Base-by-base conservation (phyloP, 2,113 vertebrate species). In the Trematocara macrostoma region DNA sequence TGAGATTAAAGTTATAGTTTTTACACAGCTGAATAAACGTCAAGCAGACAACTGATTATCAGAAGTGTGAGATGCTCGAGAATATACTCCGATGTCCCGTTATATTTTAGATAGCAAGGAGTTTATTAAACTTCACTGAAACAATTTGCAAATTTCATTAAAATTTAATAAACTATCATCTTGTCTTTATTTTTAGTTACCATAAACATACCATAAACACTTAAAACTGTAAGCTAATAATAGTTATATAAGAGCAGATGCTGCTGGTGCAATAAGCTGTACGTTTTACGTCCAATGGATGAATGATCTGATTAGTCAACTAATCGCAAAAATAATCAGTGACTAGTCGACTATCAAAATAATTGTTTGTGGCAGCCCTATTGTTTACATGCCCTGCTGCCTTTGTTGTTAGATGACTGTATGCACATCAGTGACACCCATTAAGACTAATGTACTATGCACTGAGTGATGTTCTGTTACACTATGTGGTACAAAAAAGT, bases 151-250 rank as follows among this genome's bases (percentile, higher is more conserved):
- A 1, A 52, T 52, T 52, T 52, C 49, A 51, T 51, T 51, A n/a
- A 51, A 51, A n/a, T 52, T n/a, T 52, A 52, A 52, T 2, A 20
- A 55, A 55, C 52, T 55, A 23, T 0, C 52, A 23, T 55, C 52
- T 55, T 55, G 53, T 55, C 53, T 55, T 55, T 23, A 55, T 4
- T 12, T 55, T 55, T 55, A 55, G 10, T 55, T 23, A 55, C 10
- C n/a, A n/a, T n/a, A n/a, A n/a, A 55, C 0, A 12, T 2, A 55
- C 0, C 20, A 23, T 55, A 55, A 12, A 55, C 52, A 4, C 52
- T 12, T 55, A 12, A 0, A 26, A 0, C 53, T 26, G 20, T 55
- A 55, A 55, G 53, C 20, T 26, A 55, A 14, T 55, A 0, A 14
- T 55, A 26, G 11, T 26, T 55, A 55, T 55, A 55, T 7, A 26